Evolutionary conservation across 2,797 vertebrate genomes (phyloP).

Genomic region (Gymnothorax javanicus): DNA sequence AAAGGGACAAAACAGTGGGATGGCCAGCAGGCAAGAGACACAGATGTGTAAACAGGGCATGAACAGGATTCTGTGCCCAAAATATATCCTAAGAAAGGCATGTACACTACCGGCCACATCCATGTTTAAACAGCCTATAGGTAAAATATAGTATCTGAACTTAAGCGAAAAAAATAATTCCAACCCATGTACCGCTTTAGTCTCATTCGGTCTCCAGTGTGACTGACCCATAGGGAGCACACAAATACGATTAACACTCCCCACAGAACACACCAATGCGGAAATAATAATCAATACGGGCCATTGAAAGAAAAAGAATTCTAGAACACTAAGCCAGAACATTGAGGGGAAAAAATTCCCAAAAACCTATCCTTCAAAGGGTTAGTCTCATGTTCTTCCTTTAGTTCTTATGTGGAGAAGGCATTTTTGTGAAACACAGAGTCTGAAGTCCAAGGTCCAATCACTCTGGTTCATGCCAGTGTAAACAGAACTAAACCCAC

Average conservation of each 20-base stretch:
- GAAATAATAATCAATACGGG: not conserved
- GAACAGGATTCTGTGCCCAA: not conserved
- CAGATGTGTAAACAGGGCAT: not conserved
- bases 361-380: not conserved
- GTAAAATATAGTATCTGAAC: not conserved
- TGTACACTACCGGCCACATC: not conserved
- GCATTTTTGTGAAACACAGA: not conserved
- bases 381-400: not conserved
- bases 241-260: not conserved
- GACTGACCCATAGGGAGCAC: not conserved
- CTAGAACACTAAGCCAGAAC: not conserved
- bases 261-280: not conserved
- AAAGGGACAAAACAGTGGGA: not conserved
- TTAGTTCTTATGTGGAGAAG: not conserved
- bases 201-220: not conserved
- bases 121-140: not conserved
- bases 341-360: not conserved
- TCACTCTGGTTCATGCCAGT: not conserved
- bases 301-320: not conserved
- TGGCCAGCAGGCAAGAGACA: not conserved
- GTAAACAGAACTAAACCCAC: not conserved
- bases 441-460: conserved; percentile 13
- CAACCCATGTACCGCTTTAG: not conserved
- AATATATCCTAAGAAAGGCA: not conserved
- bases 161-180: not conserved